Base-by-base conservation (phyloP, 1,140 invertebrate species). In the Gonioctena quinquepunctata region DNA sequence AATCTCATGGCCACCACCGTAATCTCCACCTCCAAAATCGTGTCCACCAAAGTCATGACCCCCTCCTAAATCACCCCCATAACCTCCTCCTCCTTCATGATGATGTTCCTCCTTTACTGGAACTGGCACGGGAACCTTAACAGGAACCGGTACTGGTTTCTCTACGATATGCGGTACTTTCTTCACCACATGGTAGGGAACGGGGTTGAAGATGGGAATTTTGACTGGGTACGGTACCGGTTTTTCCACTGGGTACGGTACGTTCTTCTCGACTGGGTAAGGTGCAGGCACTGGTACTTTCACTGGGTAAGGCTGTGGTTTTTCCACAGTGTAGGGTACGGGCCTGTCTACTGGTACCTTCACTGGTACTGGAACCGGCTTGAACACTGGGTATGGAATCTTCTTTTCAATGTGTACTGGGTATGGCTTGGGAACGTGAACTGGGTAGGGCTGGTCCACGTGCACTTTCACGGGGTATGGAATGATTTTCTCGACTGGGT, bases 71-170 rank as follows among this genome's bases (percentile, higher is more conserved):
- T 66, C 69, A 57, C 74, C 64, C 70, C 78, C 74, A 65, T 33
- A 33, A 33, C 28, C 28, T 11, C 28, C 28, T 74, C 48, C 62
- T 7, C 62, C 62, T 16, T 1, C 8, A 60, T 69, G 72, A 19
- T 79, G 75, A 21, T 84, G 69, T 61, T 85, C 78, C 66, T 86
- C 81, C n/a, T 86, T 77, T 11, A 89, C 85, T 22, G 86, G 82
- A 5, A 88, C 82, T 1, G 89, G 88, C 1, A 91, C 88, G 69
- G 86, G 88, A 13, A 92, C 90, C 80, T 91, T 89, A 2, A 92
- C 90, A 16, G 90, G 87, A 52, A 88, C 87, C 21, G 87, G 87
- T 28, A 86, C 83, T 3, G 82, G 84, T 71, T 87, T 86, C 57
- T 86, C 84, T 1, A 88, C 85, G 8, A 84, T 80, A 54, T 86